phyloP scores from a whole-genome alignment of 23 tunicate genomes.

The Halocynthia roretzi region DNA sequence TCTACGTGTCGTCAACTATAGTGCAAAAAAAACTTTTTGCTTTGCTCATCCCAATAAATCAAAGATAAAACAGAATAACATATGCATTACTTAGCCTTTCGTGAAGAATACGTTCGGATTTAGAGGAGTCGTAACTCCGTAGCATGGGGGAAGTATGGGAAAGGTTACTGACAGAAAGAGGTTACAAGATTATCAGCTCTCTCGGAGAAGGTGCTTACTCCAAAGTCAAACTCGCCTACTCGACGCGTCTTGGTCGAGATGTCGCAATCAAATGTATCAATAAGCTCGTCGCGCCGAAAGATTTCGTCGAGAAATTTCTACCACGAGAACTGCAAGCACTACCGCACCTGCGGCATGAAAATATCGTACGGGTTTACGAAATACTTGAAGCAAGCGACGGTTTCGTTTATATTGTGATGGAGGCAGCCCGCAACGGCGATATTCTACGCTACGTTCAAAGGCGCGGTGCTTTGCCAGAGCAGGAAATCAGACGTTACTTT shows the following conservation, averaged over 20 bases:
- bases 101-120: too few relatives aligned
- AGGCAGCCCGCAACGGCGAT: constrained; percentile 82
- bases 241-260: constrained; percentile 52
- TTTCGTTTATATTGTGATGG: constrained; percentile 86
- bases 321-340: constrained; percentile 83
- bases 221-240: constrained; percentile 79
- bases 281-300: constrained; percentile 65
- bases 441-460: constrained; percentile 76
- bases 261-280: constrained; percentile 94
- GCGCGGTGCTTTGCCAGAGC: constrained; percentile 72
- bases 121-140: constrained; percentile 6
- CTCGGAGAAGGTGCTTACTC: constrained; percentile 99
- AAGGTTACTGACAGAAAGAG: constrained; percentile 66
- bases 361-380: constrained; percentile 79
- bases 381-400: constrained; percentile 96
- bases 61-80: too few relatives aligned
- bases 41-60: too few relatives aligned
- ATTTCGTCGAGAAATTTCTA: constrained; percentile 89
- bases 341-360: constrained; percentile 66
- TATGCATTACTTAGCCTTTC: too few relatives aligned
- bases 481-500: constrained; percentile 68
- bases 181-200: constrained; percentile 57
- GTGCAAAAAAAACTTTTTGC: too few relatives aligned
- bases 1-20: too few relatives aligned
- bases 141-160: constrained; percentile 85